These are phyloP conservation scores for Cremastinae sp. DNA, from an alignment of 2,888 invertebrate species.

Conservation along the genomic window DNA sequence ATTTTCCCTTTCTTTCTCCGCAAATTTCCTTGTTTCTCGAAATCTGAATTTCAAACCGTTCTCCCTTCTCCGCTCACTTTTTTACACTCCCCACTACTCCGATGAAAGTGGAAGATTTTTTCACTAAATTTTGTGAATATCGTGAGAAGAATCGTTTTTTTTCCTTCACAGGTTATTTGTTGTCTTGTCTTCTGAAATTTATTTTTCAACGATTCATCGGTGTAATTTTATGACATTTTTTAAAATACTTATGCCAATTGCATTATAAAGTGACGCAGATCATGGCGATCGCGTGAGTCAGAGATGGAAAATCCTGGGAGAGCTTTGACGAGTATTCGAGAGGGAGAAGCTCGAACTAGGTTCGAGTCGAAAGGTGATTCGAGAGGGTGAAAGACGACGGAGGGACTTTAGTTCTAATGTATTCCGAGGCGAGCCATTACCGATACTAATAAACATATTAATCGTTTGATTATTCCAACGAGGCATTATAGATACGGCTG, in stretches of 20 bases:
- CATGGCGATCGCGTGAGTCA: not conserved
- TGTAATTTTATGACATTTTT: too few species aligned
- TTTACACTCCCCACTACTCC: not conserved
- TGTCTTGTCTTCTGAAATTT: too few species aligned
- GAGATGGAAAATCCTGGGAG: slow-evolving; percentile 2
- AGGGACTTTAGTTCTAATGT: slow-evolving; percentile 67
- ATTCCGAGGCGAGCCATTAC: slow-evolving; percentile 70
- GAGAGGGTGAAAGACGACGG: slow-evolving; percentile 59
- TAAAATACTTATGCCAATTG: too few species aligned
- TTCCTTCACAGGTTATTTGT: not conserved
- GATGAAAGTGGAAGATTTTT: slow-evolving; percentile 18
- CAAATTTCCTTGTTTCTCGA: slow-evolving; percentile 55
- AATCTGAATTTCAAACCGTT: slow-evolving; percentile 58
- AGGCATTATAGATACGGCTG: slow-evolving; percentile 69
- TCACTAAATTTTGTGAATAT: not conserved
- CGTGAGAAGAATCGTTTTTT: not conserved
- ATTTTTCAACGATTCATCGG: too few species aligned
- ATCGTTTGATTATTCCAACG: slow-evolving; percentile 75
- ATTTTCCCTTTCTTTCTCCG: slow-evolving; percentile 38
- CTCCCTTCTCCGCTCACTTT: not conserved
- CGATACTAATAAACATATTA: slow-evolving; percentile 76
- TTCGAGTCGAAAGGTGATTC: slow-evolving; percentile 23
- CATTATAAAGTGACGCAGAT: not conserved
- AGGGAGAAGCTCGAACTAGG: slow-evolving; percentile 24
- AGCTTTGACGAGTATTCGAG: too few species aligned